Percentiles rank a stretch among this genome's conserved stretches.
Evolutionary conservation across 2,888 invertebrate genomes (phyloP).

Genomic region (Seladonia tumulorum): DNA sequence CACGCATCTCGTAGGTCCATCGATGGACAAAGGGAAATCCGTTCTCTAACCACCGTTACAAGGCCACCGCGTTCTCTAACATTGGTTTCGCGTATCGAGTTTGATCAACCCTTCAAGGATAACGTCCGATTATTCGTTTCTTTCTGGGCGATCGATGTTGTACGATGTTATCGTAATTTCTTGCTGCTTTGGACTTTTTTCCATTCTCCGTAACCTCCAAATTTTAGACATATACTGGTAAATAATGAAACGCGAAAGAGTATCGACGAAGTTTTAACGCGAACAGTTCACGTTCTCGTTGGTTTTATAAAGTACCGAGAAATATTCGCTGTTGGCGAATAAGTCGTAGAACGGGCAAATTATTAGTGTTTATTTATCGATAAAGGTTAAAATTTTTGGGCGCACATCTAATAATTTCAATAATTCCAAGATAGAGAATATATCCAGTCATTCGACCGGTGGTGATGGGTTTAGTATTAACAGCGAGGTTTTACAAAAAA

Average conservation of each 20-base stretch:
- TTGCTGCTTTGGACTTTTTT: background rate
- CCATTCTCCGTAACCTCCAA: background rate
- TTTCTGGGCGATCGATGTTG: background rate
- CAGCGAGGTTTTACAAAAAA: background rate
- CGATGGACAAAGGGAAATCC: conserved; percentile 36
- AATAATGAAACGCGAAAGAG: no score
- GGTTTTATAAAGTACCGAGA: no score
- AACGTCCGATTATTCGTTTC: background rate
- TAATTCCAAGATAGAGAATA: no score
- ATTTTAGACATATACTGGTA: no score
- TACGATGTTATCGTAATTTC: background rate
- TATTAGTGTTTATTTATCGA: no score
- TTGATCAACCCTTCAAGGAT: background rate
- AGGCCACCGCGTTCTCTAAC: background rate
- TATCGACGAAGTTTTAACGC: no score
- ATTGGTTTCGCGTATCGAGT: background rate
- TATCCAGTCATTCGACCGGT: no score
- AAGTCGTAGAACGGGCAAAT: no score
- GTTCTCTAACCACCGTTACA: background rate
- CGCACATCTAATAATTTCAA: no score
- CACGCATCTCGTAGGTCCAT: background rate
- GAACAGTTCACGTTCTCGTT: no score
- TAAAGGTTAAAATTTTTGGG: background rate
- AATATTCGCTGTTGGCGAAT: no score
- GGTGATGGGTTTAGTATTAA: background rate